Conservation (phyloP, 2,113 vertebrate species). For the Poeciliopsis turrubarensis region DNA sequence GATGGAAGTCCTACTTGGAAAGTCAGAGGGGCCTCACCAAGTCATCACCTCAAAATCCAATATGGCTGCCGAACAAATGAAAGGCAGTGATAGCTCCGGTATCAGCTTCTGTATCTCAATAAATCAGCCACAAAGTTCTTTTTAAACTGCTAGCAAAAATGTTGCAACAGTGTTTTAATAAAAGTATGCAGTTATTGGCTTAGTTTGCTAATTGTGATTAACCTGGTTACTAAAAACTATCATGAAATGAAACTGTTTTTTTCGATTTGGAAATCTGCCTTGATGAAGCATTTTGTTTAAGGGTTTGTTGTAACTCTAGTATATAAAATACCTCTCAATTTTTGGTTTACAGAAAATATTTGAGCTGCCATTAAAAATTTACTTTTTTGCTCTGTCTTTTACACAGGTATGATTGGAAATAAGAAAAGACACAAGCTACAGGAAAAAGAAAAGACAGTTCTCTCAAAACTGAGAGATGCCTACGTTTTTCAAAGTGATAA, state of each 20-base stretch:
- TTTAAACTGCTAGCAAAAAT: neutral
- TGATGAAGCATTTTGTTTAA: no score
- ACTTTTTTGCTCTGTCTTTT: neutral
- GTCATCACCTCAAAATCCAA: neutral
- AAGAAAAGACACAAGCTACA: neutral
- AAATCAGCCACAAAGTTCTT: neutral
- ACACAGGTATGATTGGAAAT: neutral
- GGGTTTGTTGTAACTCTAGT: no score
- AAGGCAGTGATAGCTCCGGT: neutral
- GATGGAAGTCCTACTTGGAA: neutral
- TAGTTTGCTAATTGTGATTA: neutral
- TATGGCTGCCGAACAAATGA: neutral
- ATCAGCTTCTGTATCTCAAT: neutral
- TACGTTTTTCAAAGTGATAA: constrained; percentile 1
- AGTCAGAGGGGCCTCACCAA: neutral
- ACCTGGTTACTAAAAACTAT: neutral
- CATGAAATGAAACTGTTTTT: neutral
- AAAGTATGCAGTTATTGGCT: neutral
- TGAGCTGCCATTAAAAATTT: neutral
- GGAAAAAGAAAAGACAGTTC: neutral
- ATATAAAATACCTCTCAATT: neutral
- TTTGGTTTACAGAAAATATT: neutral
- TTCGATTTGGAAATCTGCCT: neutral
- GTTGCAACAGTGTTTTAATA: neutral
- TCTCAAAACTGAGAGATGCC: neutral